Evolutionary conservation across 92 coral and sea anemone species (phyloP).

Genomic region (Epizoanthus ramosus): DNA sequence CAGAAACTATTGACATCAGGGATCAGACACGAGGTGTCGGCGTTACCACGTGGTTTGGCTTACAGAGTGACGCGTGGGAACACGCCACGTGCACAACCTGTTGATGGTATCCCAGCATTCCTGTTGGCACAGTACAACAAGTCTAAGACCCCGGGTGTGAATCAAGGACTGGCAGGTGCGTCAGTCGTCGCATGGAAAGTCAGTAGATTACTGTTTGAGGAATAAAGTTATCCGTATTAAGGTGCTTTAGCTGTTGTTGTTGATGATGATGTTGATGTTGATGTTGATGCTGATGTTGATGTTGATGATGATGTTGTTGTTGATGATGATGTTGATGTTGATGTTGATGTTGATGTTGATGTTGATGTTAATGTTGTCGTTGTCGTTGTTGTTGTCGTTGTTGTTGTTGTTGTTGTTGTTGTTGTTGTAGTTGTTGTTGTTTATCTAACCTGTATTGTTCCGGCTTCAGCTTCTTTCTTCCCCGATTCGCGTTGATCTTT

Average conservation of each 20-base stretch:
- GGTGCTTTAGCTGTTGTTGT: neutral
- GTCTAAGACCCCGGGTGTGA: conserved; percentile 91
- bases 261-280: neutral
- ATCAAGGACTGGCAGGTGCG: conserved; percentile 86
- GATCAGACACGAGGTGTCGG: conserved; percentile 66
- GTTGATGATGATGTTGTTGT: neutral
- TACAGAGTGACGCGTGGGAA: conserved; percentile 68
- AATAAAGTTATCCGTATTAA: no score
- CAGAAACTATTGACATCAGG: conserved; percentile 71
- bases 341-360: neutral
- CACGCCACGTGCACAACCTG: conserved; percentile 52
- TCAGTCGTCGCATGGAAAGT: neutral
- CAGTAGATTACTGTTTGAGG: neutral
- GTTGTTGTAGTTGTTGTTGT: no score
- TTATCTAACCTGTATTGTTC: conserved; percentile 19
- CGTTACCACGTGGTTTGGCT: conserved; percentile 90
- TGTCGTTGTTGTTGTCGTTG: conserved; percentile 1
- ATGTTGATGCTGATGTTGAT: conserved; percentile 12
- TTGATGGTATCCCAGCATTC: conserved; percentile 77
- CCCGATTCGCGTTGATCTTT: conserved; percentile 35
- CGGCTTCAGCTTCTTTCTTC: conserved; percentile 27
- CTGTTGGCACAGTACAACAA: conserved; percentile 82
- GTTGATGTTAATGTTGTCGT: conserved; percentile 24
- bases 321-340: conserved; percentile 10
- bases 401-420: conserved; percentile 33